Percentiles rank a stretch among this genome's conserved stretches.
Conservation (phyloP, 64 coral and sea anemone genomes). For the Porites australiensis region DNA sequence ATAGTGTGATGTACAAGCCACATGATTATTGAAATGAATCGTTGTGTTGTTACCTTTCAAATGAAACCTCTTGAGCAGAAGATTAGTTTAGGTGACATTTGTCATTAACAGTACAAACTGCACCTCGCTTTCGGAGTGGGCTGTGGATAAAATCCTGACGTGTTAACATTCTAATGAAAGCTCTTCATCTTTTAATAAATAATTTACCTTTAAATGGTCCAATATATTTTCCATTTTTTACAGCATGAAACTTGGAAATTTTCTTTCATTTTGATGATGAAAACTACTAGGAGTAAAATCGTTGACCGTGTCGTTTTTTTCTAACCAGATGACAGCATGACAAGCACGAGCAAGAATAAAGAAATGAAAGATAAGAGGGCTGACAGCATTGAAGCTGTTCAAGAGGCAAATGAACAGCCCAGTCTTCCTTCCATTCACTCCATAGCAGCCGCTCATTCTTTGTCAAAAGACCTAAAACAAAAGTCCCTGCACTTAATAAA, state of each 20-base stretch:
- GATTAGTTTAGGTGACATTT: too few relatives aligned
- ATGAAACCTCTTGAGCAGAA: too few relatives aligned
- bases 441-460: constrained; percentile 63
- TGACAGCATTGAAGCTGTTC: constrained; percentile 18
- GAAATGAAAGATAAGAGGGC: constrained; percentile 16
- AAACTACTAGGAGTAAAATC: too few relatives aligned
- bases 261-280: background rate
- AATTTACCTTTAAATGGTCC: too few relatives aligned
- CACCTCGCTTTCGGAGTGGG: too few relatives aligned
- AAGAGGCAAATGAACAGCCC: constrained; percentile 24
- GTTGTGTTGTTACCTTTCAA: too few relatives aligned
- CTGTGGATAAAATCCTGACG: too few relatives aligned
- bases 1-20: too few relatives aligned
- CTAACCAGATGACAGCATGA: background rate
- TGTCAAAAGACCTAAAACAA: constrained; percentile 79
- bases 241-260: background rate
- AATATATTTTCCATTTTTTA: background rate
- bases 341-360: background rate
- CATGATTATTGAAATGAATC: too few relatives aligned
- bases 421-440: constrained; percentile 56
- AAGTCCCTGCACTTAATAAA: constrained; percentile 77
- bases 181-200: too few relatives aligned
- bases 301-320: background rate
- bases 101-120: too few relatives aligned
- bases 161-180: too few relatives aligned